A percentile compares a stretch with the other conserved stretches of the same genome.
phyloP scores from a whole-genome alignment of 2,113 vertebrate genomes.

The Cairina moschata region DNA sequence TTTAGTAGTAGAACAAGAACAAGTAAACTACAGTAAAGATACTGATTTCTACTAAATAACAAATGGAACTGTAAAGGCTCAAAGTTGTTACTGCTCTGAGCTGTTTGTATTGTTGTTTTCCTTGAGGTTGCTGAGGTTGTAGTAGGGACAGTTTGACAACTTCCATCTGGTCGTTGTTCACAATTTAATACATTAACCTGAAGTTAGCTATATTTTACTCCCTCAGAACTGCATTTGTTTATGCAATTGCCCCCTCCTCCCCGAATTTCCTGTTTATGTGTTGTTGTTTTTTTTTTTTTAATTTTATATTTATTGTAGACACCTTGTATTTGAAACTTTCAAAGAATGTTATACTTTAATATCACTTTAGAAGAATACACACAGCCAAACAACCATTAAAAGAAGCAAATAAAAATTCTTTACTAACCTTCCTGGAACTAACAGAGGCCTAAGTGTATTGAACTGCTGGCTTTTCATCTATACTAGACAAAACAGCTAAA shows the following conservation, averaged over 20 bases:
- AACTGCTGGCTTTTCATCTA: background rate
- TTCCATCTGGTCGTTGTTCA: background rate
- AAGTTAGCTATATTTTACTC: background rate
- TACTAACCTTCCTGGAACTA: background rate
- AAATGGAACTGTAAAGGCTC: background rate
- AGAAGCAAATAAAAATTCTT: background rate
- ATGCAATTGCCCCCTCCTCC: background rate
- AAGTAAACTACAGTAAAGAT: background rate
- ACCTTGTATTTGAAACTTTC: background rate
- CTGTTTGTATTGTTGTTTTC: background rate
- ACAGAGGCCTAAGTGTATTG: background rate
- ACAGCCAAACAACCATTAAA: background rate
- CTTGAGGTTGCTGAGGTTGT: background rate
- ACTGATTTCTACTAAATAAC: background rate
- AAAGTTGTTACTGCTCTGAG: background rate
- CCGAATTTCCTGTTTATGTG: background rate
- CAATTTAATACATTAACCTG: background rate
- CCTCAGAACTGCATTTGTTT: background rate
- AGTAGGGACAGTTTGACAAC: background rate
- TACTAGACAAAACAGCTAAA: background rate
- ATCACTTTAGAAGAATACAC: fast-evolving
- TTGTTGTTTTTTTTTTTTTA: background rate
- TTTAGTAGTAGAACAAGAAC: background rate
- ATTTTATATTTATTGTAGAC: background rate
- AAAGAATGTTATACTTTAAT: background rate